Percentiles rank a stretch among this genome's conserved stretches.
Conservation (phyloP, 2,113 vertebrate species). For the Nothocercus nigrocapillus region DNA sequence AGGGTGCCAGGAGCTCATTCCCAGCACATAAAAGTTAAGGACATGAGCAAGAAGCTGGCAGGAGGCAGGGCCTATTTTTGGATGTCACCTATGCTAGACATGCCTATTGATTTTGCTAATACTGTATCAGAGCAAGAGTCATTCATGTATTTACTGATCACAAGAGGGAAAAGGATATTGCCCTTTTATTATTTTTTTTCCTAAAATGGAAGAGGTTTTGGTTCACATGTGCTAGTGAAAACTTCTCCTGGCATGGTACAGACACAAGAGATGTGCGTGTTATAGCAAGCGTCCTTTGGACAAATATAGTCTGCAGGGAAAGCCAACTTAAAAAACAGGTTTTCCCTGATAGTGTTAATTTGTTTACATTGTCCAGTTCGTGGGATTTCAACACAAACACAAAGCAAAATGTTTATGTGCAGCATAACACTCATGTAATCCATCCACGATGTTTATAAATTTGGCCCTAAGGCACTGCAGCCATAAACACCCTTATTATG, state of each 20-base stretch:
- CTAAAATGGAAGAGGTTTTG: slow-evolving; percentile 9
- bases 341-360: slow-evolving; percentile 39
- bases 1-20: slow-evolving; percentile 3
- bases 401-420: slow-evolving; percentile 11
- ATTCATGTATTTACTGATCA: background rate
- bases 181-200: background rate
- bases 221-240: slow-evolving; percentile 16
- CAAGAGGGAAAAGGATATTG: background rate
- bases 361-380: slow-evolving; percentile 58
- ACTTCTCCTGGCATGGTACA: background rate
- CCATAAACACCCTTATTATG: slow-evolving; percentile 48
- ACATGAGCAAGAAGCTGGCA: slow-evolving; percentile 14
- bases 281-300: background rate
- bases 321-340: slow-evolving; percentile 39
- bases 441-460: slow-evolving; percentile 27
- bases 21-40: slow-evolving; percentile 42
- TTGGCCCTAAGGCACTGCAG: slow-evolving; percentile 41
- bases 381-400: slow-evolving; percentile 28
- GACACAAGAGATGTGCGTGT: background rate
- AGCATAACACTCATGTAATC: slow-evolving; percentile 46
- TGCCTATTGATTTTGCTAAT: background rate
- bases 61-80: slow-evolving; percentile 41
- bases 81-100: background rate
- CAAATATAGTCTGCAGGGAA: background rate
- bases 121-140: background rate